Evolutionary conservation across 2,888 invertebrate species (phyloP).

Genomic region (Empis stercorea): DNA sequence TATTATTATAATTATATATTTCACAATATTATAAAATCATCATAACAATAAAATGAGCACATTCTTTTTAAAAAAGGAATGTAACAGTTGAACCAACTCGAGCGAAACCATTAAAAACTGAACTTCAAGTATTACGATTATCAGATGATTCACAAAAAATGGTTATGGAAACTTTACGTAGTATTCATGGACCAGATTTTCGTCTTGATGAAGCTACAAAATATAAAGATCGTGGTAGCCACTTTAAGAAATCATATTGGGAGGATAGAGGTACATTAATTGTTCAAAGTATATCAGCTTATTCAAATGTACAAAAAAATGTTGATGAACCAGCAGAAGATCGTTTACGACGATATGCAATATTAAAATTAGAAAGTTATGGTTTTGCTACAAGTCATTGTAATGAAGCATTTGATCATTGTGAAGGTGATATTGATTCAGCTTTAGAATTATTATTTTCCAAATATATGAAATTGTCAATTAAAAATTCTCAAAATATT

Average conservation of each 20-base stretch:
- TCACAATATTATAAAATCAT: not conserved
- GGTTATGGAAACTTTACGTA: slow-evolving; percentile 58
- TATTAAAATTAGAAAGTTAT: slow-evolving; percentile 59
- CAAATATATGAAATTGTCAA: slow-evolving; percentile 45
- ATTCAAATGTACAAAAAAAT: slow-evolving; percentile 42
- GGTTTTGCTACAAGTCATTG: slow-evolving; percentile 65
- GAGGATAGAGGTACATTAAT: slow-evolving; percentile 62
- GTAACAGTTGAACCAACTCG: slow-evolving; percentile 35
- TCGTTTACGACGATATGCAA: slow-evolving; percentile 54
- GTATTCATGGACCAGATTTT: slow-evolving; percentile 60
- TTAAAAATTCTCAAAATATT: slow-evolving; percentile 5
- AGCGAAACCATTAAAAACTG: slow-evolving; percentile 50
- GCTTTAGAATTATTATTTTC: slow-evolving; percentile 55
- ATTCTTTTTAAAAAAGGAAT: slow-evolving; percentile 19
- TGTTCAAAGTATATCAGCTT: slow-evolving; percentile 48
- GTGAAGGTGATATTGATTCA: slow-evolving; percentile 54
- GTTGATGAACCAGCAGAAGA: slow-evolving; percentile 44
- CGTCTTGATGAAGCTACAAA: slow-evolving; percentile 42
- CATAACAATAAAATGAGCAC: not conserved
- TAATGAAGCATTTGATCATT: slow-evolving; percentile 55
- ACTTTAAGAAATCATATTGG: slow-evolving; percentile 60
- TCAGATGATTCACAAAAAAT: slow-evolving; percentile 56
- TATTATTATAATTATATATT: not conserved
- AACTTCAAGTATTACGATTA: slow-evolving; percentile 59
- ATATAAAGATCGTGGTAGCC: slow-evolving; percentile 54